Evolutionary conservation across 2,113 vertebrate genomes (phyloP).

Genomic region (Malurus cyaneus): DNA sequence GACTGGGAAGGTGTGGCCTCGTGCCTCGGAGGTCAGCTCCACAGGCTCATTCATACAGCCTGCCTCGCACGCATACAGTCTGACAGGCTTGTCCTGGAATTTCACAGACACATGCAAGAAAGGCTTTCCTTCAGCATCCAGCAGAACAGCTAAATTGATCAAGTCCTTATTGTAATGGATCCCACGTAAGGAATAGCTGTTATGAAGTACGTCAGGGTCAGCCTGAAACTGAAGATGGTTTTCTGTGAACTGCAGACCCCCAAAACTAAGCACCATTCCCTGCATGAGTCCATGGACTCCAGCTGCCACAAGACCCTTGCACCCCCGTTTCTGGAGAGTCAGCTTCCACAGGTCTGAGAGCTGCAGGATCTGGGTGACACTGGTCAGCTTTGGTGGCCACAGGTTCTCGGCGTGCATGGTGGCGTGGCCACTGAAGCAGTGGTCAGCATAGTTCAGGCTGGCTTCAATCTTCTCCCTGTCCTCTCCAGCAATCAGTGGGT

Average conservation of each 20-base stretch:
- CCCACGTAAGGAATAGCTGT: conserved; percentile 92
- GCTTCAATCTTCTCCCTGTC: conserved; percentile 85
- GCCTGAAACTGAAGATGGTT: conserved; percentile 98
- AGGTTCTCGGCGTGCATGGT: conserved; percentile 97
- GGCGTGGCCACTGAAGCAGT: conserved; percentile 96
- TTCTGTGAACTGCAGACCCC: conserved; percentile 96
- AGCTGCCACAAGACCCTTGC: conserved; percentile 86
- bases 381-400: conserved; percentile 84
- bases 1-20: conserved; percentile 89
- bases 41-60: conserved; percentile 94
- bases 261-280: conserved; percentile 95
- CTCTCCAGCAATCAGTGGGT: conserved; percentile 69
- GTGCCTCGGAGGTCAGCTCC: conserved; percentile 88
- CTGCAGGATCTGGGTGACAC: conserved; percentile 85
- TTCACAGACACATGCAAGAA: conserved; percentile 92
- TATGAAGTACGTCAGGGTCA: conserved; percentile 92
- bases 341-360: conserved; percentile 92
- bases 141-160: conserved; percentile 87
- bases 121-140: conserved; percentile 87
- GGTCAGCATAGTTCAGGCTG: conserved; percentile 92
- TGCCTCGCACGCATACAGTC: conserved; percentile 92
- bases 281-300: conserved; percentile 93
- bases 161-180: conserved; percentile 94
- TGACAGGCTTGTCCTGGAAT: conserved; percentile 83
- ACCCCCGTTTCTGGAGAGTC: conserved; percentile 92